A percentile compares a stretch with the other conserved stretches of the same genome.
Conservation (phyloP, 2,113 vertebrate species). For the Otocyon megalotis region DNA sequence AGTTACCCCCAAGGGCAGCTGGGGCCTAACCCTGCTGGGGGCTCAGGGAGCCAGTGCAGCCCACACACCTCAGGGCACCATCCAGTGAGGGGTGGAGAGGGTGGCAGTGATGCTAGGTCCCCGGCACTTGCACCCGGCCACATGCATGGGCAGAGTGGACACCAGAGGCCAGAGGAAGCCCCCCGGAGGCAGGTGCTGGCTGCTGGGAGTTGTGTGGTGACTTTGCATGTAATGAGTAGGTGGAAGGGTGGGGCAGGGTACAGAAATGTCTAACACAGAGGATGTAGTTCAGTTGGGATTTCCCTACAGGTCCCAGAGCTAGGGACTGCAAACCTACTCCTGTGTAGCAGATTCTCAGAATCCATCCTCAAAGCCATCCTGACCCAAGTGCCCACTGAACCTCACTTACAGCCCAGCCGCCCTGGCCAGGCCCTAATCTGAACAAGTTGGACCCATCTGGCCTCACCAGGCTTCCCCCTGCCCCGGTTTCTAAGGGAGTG, state of each 20-base stretch:
- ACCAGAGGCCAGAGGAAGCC: background rate
- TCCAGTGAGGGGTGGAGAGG: no score
- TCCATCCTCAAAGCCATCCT: background rate
- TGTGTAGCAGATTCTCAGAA: background rate
- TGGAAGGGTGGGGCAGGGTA: background rate
- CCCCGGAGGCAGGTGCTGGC: background rate
- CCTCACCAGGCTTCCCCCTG: background rate
- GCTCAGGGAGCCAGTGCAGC: no score
- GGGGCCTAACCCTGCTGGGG: no score
- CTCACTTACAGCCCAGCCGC: background rate
- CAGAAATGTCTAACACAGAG: background rate
- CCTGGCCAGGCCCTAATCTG: no score
- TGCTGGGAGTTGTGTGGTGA: background rate
- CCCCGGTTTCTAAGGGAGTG: background rate
- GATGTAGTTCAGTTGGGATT: background rate
- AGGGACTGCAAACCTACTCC: background rate
- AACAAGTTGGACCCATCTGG: background rate
- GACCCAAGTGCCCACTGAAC: fast-evolving
- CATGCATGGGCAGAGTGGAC: background rate
- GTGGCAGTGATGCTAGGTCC: background rate
- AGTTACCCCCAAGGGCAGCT: background rate
- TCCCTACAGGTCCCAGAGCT: background rate
- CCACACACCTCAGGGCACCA: fast-evolving
- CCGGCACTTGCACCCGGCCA: background rate
- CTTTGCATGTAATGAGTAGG: background rate